phyloP scores from a whole-genome alignment of 2,797 vertebrate species.

The Cebuella pygmaea region DNA sequence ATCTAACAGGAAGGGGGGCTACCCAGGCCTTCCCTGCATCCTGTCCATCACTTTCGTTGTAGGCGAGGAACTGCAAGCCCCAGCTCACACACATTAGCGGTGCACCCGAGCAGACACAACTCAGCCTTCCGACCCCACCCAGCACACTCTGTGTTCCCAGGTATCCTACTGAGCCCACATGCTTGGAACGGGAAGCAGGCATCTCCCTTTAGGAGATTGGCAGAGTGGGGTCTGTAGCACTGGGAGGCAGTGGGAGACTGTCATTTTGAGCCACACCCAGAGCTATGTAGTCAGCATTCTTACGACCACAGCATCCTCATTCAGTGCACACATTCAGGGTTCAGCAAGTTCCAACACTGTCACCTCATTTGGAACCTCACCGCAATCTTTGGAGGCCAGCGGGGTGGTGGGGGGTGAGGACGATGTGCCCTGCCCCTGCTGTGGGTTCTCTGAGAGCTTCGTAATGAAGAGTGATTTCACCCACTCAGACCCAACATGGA shows the following conservation, averaged over 20 bases:
- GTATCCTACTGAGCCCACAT: background rate
- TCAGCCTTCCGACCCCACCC: background rate
- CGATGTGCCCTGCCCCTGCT: too few relatives aligned
- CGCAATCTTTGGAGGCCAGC: background rate
- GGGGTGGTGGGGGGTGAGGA: background rate
- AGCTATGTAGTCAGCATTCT: background rate
- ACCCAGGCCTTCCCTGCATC: background rate
- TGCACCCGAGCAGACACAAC: background rate
- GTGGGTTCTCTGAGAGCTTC: background rate
- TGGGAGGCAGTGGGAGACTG: background rate
- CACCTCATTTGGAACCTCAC: background rate
- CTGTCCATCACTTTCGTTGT: background rate
- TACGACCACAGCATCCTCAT: background rate
- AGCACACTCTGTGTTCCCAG: background rate
- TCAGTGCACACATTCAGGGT: background rate
- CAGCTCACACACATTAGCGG: background rate
- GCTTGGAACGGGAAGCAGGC: background rate
- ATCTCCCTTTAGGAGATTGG: background rate
- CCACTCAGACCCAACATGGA: background rate
- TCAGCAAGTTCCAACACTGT: background rate
- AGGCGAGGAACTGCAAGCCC: background rate
- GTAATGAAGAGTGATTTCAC: slow-evolving; percentile 6
- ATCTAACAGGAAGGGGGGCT: background rate
- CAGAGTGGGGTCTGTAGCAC: background rate
- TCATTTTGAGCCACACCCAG: background rate